phyloP scores from a whole-genome alignment of 2,113 vertebrate genomes.

The Ailuropoda melanoleuca region DNA sequence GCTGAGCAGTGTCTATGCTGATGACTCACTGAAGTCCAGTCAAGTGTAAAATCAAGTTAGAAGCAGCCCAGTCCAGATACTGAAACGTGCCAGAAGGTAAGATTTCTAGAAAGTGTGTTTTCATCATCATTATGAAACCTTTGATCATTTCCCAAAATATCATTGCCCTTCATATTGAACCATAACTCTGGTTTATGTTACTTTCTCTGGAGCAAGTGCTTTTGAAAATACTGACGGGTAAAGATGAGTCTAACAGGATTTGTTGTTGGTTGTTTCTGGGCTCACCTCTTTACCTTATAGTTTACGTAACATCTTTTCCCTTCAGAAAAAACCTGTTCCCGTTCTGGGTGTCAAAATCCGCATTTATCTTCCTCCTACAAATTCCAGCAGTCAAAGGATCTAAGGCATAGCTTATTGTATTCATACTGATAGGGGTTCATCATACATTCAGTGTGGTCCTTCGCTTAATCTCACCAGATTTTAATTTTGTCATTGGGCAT shows the following conservation, averaged over 20 bases:
- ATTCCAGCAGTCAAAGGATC: not conserved
- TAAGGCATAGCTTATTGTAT: not conserved
- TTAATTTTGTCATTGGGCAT: not conserved
- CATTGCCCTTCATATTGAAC: not conserved
- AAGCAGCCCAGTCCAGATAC: not conserved
- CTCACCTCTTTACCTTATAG: not conserved
- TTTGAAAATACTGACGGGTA: not conserved
- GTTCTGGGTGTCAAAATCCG: not conserved
- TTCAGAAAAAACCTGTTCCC: not conserved
- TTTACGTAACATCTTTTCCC: slow-evolving; percentile 25
- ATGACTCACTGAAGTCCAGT: not conserved
- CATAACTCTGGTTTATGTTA: not conserved
- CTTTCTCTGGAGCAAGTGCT: not conserved
- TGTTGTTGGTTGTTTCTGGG: not conserved
- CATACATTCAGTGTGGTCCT: not conserved
- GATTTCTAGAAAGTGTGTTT: slow-evolving; percentile 58
- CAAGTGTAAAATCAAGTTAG: slow-evolving; percentile 49
- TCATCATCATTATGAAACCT: not conserved
- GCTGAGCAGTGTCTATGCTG: not conserved
- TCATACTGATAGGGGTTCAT: not conserved
- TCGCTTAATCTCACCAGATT: not conserved
- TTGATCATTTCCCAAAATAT: not conserved
- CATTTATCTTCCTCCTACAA: slow-evolving; percentile 21
- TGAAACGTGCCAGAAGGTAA: not conserved
- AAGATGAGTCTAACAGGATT: not conserved